Conservation (phyloP, 2,113 vertebrate genomes). For the Ceyx cyanopectus region DNA sequence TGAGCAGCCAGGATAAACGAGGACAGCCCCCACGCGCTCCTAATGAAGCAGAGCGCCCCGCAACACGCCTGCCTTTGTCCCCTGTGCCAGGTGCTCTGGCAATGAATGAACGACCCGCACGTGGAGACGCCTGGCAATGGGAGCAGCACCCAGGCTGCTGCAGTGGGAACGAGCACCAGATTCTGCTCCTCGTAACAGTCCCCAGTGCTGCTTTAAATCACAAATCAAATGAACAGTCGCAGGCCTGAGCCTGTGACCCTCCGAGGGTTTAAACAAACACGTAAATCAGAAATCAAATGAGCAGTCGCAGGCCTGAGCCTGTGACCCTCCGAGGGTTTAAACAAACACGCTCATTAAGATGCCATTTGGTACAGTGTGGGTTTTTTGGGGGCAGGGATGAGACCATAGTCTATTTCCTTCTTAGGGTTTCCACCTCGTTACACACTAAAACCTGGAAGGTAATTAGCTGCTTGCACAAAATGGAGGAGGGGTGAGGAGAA, state of each 20-base stretch:
- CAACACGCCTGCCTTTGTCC: background rate
- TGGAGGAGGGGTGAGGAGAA: background rate
- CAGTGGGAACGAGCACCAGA: fast-evolving
- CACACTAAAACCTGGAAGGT: background rate
- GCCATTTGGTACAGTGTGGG: fast-evolving
- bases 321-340: background rate
- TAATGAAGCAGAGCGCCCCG: fast-evolving
- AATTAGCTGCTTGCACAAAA: constrained; percentile 20
- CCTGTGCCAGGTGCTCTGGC: fast-evolving
- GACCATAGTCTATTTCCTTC: background rate
- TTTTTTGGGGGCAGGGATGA: background rate
- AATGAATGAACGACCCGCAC: fast-evolving
- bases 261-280: background rate
- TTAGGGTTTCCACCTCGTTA: background rate
- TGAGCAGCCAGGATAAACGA: background rate
- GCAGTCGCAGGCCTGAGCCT: fast-evolving
- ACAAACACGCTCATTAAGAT: background rate
- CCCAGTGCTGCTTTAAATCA: background rate
- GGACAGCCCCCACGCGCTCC: background rate
- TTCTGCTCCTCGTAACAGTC: background rate
- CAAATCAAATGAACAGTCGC: fast-evolving
- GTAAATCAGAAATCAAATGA: background rate
- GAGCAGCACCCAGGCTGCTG: background rate
- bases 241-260: background rate
- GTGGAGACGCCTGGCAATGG: background rate